Evolutionary conservation across 2,888 invertebrate species (phyloP).

Genomic region (Harpalus rubripes): DNA sequence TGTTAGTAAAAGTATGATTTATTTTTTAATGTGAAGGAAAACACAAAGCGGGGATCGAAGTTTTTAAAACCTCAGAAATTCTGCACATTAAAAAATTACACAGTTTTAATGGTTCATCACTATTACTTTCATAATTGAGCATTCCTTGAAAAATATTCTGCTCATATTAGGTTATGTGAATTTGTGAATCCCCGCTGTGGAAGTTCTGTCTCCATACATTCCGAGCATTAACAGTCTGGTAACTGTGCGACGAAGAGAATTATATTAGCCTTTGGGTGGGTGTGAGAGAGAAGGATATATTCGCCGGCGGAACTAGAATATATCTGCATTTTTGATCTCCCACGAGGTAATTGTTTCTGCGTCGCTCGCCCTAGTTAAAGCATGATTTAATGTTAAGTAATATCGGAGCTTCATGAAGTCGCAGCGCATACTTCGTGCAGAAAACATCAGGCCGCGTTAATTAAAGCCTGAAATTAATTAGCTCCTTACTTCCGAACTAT

Average conservation of each 20-base stretch:
- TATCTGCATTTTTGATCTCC: conserved; percentile 66
- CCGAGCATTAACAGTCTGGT: conserved; percentile 14
- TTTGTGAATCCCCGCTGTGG: not conserved
- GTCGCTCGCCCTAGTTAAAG: conserved; percentile 59
- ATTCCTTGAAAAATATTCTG: not conserved
- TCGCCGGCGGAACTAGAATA: conserved; percentile 57
- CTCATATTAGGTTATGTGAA: conserved; percentile 3
- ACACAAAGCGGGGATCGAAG: too few species aligned
- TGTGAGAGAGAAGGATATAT: conserved; percentile 3
- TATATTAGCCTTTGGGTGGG: not conserved
- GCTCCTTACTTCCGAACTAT: conserved; percentile 64
- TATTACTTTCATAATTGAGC: too few species aligned
- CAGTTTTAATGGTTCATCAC: too few species aligned
- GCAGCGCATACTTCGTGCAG: conserved; percentile 37
- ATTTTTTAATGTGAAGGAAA: too few species aligned
- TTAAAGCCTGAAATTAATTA: conserved; percentile 64
- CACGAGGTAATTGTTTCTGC: conserved; percentile 64
- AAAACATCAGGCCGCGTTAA: conserved; percentile 57
- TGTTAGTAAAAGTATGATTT: too few species aligned
- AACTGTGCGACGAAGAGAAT: not conserved
- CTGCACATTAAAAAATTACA: too few species aligned
- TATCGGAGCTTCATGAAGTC: conserved; percentile 52
- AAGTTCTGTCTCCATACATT: conserved; percentile 13
- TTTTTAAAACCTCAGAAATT: too few species aligned
- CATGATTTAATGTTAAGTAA: conserved; percentile 66